Conservation (phyloP, 30 jellyfish, hydroid and myxozoan species). For the Turritopsis dohrnii region DNA sequence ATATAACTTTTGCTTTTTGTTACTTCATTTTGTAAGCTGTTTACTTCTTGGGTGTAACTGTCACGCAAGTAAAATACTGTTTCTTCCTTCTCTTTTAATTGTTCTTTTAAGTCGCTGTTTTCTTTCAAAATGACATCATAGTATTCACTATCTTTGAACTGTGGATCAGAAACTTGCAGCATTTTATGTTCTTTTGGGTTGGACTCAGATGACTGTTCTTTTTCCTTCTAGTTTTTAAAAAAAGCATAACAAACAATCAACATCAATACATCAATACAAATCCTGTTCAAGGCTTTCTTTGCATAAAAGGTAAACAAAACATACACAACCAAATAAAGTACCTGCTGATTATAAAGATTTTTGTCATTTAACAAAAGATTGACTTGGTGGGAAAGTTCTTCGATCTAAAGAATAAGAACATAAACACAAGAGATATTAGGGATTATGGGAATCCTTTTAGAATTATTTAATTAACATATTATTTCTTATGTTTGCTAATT, state of each 20-base stretch:
- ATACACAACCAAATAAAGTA: background rate
- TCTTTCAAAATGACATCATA: background rate
- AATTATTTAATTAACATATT: too few relatives aligned
- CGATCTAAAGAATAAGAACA: background rate
- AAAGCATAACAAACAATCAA: background rate
- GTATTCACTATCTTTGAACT: background rate
- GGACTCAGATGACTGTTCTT: background rate
- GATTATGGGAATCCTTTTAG: too few relatives aligned
- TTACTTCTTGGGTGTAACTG: background rate
- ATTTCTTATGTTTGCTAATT: too few relatives aligned
- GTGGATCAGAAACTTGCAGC: background rate
- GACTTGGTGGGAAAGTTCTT: conserved; percentile 25
- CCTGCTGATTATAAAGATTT: background rate
- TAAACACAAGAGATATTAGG: background rate
- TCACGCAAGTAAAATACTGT: background rate
- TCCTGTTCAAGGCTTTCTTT: background rate
- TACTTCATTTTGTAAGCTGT: conserved; percentile 27
- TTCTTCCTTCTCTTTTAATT: conserved; percentile 3
- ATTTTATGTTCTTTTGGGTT: background rate
- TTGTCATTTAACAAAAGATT: background rate
- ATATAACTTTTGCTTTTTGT: conserved; percentile 6
- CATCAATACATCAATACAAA: too few relatives aligned
- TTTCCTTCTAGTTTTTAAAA: background rate
- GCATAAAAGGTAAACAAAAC: background rate
- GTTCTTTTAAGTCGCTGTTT: background rate